These are phyloP conservation scores for Aix galericulata DNA, from an alignment of 2,113 vertebrate species.

Conservation along the genomic window DNA sequence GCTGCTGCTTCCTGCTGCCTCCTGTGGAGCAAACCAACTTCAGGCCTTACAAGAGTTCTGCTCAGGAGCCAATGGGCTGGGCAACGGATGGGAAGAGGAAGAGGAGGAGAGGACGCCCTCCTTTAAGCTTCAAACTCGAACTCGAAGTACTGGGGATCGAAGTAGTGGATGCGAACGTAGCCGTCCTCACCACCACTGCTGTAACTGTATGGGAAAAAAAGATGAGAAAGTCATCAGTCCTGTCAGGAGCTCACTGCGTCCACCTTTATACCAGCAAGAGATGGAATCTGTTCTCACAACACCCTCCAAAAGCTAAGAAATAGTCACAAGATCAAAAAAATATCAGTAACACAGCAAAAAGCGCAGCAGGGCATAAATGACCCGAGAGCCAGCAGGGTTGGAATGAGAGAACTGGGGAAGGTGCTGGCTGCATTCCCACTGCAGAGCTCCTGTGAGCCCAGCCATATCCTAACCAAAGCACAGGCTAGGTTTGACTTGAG, in stretches of 20 bases:
- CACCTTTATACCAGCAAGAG: fast-evolving
- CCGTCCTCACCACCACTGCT: slow-evolving; percentile 97
- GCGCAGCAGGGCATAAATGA: fast-evolving
- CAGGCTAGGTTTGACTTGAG: not conserved
- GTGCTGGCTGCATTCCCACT: fast-evolving
- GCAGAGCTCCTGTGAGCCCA: fast-evolving
- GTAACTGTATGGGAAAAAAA: slow-evolving; percentile 81
- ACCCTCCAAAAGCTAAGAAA: not conserved
- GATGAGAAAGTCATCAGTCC: not conserved
- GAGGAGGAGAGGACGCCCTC: not conserved
- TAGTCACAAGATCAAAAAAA: too few relatives aligned
- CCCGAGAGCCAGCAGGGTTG: not conserved
- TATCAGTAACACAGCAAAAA: fast-evolving
- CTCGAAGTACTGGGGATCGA: slow-evolving; percentile 96
- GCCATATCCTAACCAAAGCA: fast-evolving
- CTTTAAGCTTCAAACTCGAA: slow-evolving; percentile 94
- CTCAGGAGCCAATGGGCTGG: not conserved
- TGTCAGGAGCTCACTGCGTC: not conserved
- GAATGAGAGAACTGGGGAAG: not conserved
- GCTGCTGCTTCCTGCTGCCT: not conserved
- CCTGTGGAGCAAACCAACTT: not conserved
- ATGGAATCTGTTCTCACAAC: fast-evolving
- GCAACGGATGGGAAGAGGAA: not conserved
- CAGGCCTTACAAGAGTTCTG: not conserved
- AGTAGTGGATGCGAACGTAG: slow-evolving; percentile 96